These are phyloP conservation scores for Cynaeus angustus DNA, from an alignment of 2,888 invertebrate species.

Conservation along the genomic window DNA sequence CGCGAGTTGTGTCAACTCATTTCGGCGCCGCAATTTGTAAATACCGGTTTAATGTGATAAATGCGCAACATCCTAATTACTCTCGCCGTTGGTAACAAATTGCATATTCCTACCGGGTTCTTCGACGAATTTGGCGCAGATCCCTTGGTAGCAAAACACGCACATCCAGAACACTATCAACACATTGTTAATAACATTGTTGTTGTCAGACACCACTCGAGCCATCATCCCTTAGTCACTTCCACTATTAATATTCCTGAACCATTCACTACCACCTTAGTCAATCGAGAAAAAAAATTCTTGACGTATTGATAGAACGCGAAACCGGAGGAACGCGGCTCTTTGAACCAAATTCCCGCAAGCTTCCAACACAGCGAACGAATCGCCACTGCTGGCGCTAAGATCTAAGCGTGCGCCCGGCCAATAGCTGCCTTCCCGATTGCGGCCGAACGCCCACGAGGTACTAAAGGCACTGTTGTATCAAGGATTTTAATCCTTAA, in stretches of 20 bases:
- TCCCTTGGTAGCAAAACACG: slow-evolving; percentile 50
- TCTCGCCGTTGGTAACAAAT: neutral
- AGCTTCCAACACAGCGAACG: slow-evolving; percentile 58
- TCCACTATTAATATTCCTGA: slow-evolving; percentile 3
- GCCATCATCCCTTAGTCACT: slow-evolving; percentile 32
- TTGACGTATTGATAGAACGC: slow-evolving; percentile 8
- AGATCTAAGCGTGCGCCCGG: slow-evolving; percentile 62
- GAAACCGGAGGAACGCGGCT: slow-evolving; percentile 34
- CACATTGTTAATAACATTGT: slow-evolving; percentile 51
- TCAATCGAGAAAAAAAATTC: slow-evolving; percentile 28
- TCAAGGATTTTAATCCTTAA: slow-evolving; percentile 42
- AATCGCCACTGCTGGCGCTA: slow-evolving; percentile 63
- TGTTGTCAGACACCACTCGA: neutral
- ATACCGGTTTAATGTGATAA: slow-evolving; percentile 8
- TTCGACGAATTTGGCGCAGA: slow-evolving; percentile 53
- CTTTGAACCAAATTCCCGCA: slow-evolving; percentile 20
- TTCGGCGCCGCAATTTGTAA: neutral
- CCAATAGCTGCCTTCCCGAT: slow-evolving; percentile 62
- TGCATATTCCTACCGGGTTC: slow-evolving; percentile 56
- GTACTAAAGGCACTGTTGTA: slow-evolving; percentile 41
- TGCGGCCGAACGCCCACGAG: slow-evolving; percentile 61
- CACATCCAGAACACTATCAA: slow-evolving; percentile 57
- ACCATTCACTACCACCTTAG: slow-evolving; percentile 27
- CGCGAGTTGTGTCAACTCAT: no score
- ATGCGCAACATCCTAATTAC: slow-evolving; percentile 17